Evolutionary conservation across 1,140 invertebrate species (phyloP).

Genomic region (Cotesia typhae): DNA sequence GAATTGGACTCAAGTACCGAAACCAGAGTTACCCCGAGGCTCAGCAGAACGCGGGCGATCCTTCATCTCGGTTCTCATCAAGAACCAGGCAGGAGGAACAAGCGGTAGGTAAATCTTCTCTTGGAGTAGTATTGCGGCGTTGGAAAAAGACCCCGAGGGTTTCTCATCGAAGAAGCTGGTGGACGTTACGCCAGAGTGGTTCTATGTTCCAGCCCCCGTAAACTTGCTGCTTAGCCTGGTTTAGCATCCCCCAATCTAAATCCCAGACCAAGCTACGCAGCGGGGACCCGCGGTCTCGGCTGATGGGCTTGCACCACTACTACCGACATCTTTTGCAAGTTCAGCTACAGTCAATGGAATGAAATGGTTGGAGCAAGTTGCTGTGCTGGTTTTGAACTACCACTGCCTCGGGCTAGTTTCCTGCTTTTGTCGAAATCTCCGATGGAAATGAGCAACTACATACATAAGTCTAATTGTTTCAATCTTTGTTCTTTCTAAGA

Average conservation of each 20-base stretch:
- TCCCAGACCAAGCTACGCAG: not conserved
- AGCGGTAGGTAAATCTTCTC: constrained; percentile 16
- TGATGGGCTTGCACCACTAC: constrained; percentile 37
- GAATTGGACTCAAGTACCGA: not conserved
- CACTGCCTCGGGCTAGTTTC: constrained; percentile 46
- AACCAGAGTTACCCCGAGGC: constrained; percentile 11
- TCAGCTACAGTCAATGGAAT: constrained; percentile 57
- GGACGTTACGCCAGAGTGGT: constrained; percentile 7
- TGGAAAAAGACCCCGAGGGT: constrained; percentile 23
- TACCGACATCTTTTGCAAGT: constrained; percentile 46
- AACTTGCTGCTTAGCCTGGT: constrained; percentile 52
- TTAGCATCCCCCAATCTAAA: constrained; percentile 40
- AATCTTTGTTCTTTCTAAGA: too few relatives aligned
- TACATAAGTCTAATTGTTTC: too few relatives aligned
- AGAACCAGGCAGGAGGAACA: constrained; percentile 25
- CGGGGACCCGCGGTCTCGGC: constrained; percentile 33
- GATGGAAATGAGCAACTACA: too few relatives aligned
- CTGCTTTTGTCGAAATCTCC: too few relatives aligned
- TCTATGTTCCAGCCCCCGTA: constrained; percentile 34
- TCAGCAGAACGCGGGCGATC: constrained; percentile 8
- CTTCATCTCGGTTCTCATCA: constrained; percentile 32
- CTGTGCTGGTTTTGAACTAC: constrained; percentile 42
- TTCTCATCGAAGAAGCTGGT: constrained; percentile 28
- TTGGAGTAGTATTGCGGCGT: constrained; percentile 5
- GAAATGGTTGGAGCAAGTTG: constrained; percentile 54